These are phyloP conservation scores for Gibbula magus DNA, from an alignment of 2,888 invertebrate genomes.

Conservation along the genomic window DNA sequence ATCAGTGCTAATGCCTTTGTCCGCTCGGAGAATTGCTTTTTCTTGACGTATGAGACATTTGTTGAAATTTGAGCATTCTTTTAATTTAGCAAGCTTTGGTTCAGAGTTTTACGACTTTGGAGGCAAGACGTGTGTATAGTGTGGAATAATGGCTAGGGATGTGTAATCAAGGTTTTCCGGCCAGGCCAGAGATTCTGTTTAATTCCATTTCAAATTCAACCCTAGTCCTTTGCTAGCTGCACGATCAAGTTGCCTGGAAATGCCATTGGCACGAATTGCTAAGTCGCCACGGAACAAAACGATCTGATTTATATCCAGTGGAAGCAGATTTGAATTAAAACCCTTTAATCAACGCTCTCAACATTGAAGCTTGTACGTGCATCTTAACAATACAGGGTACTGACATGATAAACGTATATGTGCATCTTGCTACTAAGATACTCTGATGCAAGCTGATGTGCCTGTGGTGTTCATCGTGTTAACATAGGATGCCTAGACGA, in stretches of 20 bases:
- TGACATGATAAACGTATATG: no score
- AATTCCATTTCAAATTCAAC: constrained; percentile 17
- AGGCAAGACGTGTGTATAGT: background rate
- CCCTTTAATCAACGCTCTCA: background rate
- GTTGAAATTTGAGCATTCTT: constrained; percentile 25
- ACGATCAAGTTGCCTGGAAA: background rate
- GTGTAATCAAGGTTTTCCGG: background rate
- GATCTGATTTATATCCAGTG: constrained; percentile 14
- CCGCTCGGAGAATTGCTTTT: constrained; percentile 16
- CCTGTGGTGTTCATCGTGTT: no score
- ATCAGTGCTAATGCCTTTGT: constrained; percentile 7
- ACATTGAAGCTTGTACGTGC: no score
- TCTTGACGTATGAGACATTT: constrained; percentile 23
- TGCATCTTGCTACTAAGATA: no score
- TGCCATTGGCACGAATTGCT: background rate
- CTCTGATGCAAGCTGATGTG: no score
- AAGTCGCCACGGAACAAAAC: background rate
- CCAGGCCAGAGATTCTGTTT: constrained; percentile 9
- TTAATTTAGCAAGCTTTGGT: constrained; percentile 22
- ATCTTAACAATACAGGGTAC: no score
- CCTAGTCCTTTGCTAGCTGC: background rate
- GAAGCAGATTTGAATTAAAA: constrained; percentile 17
- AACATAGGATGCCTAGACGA: no score
- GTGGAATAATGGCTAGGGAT: background rate
- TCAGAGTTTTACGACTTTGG: constrained; percentile 8